phyloP scores from a whole-genome alignment of 2,888 invertebrate species.

The Myopa testacea region DNA sequence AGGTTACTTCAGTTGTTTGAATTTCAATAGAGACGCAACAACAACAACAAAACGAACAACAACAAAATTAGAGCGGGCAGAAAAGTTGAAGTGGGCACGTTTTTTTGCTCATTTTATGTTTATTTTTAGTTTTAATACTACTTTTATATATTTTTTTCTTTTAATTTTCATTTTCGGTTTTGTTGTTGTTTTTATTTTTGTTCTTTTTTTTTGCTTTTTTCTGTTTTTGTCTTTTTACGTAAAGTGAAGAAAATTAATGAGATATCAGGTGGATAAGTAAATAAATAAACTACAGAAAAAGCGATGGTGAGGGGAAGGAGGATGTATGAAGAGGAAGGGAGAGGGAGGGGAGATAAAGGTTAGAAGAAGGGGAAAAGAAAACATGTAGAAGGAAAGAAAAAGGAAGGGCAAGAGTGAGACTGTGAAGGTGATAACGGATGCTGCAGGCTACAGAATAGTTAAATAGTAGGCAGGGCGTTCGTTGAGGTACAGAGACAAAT shows the following conservation, averaged over 20 bases:
- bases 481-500: too few species aligned
- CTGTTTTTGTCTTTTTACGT: background rate
- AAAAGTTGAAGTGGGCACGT: too few species aligned
- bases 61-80: background rate
- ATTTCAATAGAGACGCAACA: too few species aligned
- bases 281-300: too few species aligned
- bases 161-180: background rate
- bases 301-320: background rate
- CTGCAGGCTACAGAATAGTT: too few species aligned
- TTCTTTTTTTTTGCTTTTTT: background rate
- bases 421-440: too few species aligned
- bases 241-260: background rate
- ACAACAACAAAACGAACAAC: background rate
- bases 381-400: background rate
- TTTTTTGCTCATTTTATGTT: too few species aligned
- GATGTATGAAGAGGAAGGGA: background rate
- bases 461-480: too few species aligned
- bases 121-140: too few species aligned
- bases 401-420: background rate
- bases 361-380: background rate
- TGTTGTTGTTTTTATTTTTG: background rate
- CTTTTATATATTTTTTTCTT: too few species aligned
- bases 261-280: constrained; percentile 9
- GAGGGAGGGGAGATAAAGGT: background rate
- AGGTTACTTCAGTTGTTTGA: too few species aligned